phyloP scores from a whole-genome alignment of 1,140 invertebrate species.

The Helicoverpa zea region DNA sequence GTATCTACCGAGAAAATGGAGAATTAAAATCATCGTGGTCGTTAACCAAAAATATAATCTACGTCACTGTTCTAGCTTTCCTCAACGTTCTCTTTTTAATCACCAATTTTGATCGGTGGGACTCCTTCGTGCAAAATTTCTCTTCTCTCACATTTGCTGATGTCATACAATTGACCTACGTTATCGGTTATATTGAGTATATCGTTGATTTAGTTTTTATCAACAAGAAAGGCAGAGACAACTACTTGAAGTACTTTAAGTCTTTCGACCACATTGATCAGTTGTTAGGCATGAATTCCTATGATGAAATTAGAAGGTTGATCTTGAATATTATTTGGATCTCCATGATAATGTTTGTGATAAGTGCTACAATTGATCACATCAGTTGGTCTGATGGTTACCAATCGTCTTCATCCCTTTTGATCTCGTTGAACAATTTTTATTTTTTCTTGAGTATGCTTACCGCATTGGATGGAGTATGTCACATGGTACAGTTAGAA shows the following conservation, averaged over 20 bases:
- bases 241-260: conserved; percentile 50
- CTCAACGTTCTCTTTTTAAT: not conserved
- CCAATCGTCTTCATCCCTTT: not conserved
- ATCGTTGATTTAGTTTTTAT: conserved; percentile 52
- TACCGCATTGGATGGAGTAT: conserved; percentile 29
- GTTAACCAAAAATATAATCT: not conserved
- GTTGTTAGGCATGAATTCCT: conserved; percentile 44
- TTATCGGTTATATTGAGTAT: conserved; percentile 53
- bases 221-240: conserved; percentile 45
- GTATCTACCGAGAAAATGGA: not conserved
- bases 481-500: conserved; percentile 50
- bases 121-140: not conserved
- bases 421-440: conserved; percentile 44
- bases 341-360: not conserved
- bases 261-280: conserved; percentile 56
- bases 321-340: conserved; percentile 19
- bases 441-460: conserved; percentile 45
- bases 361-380: conserved; percentile 41
- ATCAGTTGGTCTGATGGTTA: conserved; percentile 25
- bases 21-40: not conserved
- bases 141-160: conserved; percentile 11
- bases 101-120: not conserved
- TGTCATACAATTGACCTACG: conserved; percentile 45
- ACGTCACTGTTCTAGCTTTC: not conserved
- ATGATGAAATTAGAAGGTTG: conserved; percentile 43